Percentiles rank a stretch among this genome's conserved stretches.
Evolutionary conservation across 2,797 vertebrate genomes (phyloP).

Genomic region (Lemur catta): DNA sequence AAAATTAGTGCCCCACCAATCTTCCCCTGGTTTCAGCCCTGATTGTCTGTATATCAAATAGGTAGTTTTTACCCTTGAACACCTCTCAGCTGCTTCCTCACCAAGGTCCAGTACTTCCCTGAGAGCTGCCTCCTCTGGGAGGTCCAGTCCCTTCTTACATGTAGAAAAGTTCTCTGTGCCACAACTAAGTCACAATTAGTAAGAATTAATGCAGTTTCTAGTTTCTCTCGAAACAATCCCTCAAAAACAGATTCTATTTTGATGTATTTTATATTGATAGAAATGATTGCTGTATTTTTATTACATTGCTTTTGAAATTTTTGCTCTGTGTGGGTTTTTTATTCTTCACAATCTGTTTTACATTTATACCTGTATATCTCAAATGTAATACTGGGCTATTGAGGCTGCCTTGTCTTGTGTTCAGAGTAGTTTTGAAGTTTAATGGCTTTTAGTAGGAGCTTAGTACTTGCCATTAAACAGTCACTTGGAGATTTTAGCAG

Average conservation of each 20-base stretch:
- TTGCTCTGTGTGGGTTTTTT: background rate
- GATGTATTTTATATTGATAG: background rate
- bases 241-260: conserved; percentile 49
- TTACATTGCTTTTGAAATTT: conserved; percentile 35
- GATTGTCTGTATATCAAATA: background rate
- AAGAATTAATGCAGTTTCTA: conserved; percentile 42
- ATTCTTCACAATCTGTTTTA: conserved; percentile 18
- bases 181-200: background rate
- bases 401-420: conserved; percentile 17
- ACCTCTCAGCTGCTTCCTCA: background rate
- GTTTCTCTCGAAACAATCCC: background rate
- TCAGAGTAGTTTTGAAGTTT: conserved; percentile 34
- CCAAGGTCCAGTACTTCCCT: background rate
- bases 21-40: background rate
- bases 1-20: background rate
- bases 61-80: background rate
- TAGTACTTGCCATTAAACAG: conserved; percentile 38
- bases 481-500: conserved; percentile 22
- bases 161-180: background rate
- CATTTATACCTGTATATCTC: background rate
- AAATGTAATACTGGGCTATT: background rate
- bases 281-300: conserved; percentile 8
- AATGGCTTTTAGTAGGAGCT: conserved; percentile 40
- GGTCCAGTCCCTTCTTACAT: background rate
- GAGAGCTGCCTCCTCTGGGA: background rate